Evolutionary conservation across 2,888 invertebrate species (phyloP).

Genomic region (Digitonthophagus gazella): DNA sequence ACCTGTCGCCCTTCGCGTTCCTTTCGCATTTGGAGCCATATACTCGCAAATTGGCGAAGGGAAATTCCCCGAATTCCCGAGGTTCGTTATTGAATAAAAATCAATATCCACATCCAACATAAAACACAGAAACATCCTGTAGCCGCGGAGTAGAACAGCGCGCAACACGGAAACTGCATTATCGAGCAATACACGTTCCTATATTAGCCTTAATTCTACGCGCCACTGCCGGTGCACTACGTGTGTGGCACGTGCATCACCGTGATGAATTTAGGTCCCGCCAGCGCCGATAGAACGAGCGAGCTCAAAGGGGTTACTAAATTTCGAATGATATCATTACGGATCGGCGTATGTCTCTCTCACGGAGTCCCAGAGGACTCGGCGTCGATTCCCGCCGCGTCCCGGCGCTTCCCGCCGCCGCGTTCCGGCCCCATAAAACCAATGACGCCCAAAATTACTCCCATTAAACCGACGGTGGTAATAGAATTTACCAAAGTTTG

Average conservation of each 20-base stretch:
- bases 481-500: slow-evolving; percentile 33
- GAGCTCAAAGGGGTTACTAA: slow-evolving; percentile 16
- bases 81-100: not conserved
- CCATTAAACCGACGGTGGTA: slow-evolving; percentile 34
- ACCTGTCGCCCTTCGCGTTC: slow-evolving; percentile 9
- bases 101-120: not conserved
- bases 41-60: not conserved
- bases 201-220: slow-evolving; percentile 4
- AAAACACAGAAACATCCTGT: not conserved
- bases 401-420: slow-evolving; percentile 3
- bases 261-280: slow-evolving; percentile 6
- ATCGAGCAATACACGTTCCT: not conserved
- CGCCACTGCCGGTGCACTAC: not conserved
- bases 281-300: not conserved
- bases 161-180: slow-evolving; percentile 10
- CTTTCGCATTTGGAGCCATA: not conserved
- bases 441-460: slow-evolving; percentile 37
- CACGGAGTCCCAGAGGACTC: not conserved
- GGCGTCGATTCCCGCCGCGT: not conserved
- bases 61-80: not conserved
- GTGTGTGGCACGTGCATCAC: slow-evolving; percentile 5
- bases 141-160: not conserved
- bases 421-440: slow-evolving; percentile 34
- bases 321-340: slow-evolving; percentile 17
- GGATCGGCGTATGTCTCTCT: slow-evolving; percentile 1